phyloP scores from a whole-genome alignment of 2,888 invertebrate species.

The Lacanobia oleracea region DNA sequence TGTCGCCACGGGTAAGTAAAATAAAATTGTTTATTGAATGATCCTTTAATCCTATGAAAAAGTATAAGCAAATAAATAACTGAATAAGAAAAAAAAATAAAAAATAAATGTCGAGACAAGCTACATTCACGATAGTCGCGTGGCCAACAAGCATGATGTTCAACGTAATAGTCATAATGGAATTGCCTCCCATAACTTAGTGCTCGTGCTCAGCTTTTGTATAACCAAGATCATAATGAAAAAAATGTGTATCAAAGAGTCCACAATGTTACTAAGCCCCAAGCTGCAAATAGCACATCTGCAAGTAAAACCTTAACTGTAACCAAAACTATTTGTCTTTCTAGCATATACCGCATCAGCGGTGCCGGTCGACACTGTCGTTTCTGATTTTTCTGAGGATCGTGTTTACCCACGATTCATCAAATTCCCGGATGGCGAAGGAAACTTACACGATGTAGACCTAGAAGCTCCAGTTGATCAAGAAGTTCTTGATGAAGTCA shows the following conservation, averaged over 20 bases:
- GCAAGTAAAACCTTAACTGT: too few species aligned
- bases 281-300: not conserved
- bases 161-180: not conserved
- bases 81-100: not conserved
- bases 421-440: slow-evolving; percentile 74
- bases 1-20: slow-evolving; percentile 47
- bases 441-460: slow-evolving; percentile 72
- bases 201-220: not conserved
- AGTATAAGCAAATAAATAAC: not conserved
- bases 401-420: slow-evolving; percentile 71
- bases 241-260: not conserved
- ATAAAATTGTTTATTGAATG: not conserved
- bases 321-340: not conserved
- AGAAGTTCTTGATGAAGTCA: slow-evolving; percentile 69
- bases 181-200: not conserved
- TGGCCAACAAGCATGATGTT: not conserved
- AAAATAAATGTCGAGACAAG: too few species aligned
- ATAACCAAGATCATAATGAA: not conserved
- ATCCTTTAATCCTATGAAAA: not conserved
- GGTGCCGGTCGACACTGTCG: slow-evolving; percentile 64
- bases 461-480: slow-evolving; percentile 71
- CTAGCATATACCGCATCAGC: slow-evolving; percentile 70
- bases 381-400: slow-evolving; percentile 46
- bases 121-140: too few species aligned
- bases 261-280: not conserved